These are phyloP conservation scores for Cantharis rufa DNA, from an alignment of 2,888 invertebrate species.

Conservation along the genomic window DNA sequence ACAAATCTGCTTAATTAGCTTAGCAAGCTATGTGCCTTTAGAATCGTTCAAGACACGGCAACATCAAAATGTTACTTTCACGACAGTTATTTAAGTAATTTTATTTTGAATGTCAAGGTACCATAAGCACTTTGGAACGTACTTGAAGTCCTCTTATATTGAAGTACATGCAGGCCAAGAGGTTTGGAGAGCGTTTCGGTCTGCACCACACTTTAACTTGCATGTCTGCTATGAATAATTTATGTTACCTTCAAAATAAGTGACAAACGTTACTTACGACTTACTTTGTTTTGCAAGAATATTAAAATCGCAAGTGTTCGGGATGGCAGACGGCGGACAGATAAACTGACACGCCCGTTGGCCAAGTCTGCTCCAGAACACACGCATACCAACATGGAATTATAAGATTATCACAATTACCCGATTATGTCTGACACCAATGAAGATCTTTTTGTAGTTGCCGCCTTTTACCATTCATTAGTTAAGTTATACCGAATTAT, in stretches of 20 bases:
- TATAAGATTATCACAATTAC: conserved; percentile 43
- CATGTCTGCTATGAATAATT: not conserved
- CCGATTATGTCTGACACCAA: conserved; percentile 41
- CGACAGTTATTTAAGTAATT: not conserved
- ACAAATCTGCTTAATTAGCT: not conserved
- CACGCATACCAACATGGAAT: conserved; percentile 40
- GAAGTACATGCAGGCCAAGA: not conserved
- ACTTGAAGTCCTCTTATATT: not conserved
- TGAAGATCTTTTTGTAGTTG: conserved; percentile 34
- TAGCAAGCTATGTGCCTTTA: not conserved
- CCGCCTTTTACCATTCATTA: conserved; percentile 1
- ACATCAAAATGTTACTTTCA: not conserved
- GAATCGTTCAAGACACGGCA: not conserved
- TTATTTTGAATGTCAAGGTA: not conserved
- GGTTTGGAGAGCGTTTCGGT: not conserved
- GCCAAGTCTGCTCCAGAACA: conserved; percentile 35
- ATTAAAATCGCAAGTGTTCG: conserved; percentile 4
- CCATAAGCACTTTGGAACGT: not conserved
- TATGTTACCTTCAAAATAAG: not conserved
- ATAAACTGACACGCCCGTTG: conserved; percentile 40
- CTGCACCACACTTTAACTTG: not conserved
- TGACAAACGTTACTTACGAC: not conserved
- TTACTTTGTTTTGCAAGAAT: not conserved
- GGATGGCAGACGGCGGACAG: conserved; percentile 38
- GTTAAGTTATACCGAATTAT: not conserved